phyloP scores from a whole-genome alignment of 2,888 invertebrate species.

The Drosophila phalerata region DNA sequence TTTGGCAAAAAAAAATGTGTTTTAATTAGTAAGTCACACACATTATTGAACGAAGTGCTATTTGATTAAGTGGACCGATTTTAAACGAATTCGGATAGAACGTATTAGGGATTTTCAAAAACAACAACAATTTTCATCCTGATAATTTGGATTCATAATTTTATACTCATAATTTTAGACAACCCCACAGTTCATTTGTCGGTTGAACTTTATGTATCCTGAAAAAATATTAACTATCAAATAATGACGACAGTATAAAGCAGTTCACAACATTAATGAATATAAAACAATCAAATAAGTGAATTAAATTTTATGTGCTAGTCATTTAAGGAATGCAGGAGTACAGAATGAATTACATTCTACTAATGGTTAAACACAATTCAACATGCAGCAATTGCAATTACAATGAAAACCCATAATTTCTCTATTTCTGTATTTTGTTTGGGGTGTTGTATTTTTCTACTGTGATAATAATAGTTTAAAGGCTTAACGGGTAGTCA shows the following conservation, averaged over 20 bases:
- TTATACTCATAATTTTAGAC: too few relatives aligned
- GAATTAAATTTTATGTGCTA: neutral
- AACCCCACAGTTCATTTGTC: too few relatives aligned
- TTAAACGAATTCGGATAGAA: too few relatives aligned
- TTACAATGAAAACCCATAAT: conserved; percentile 24
- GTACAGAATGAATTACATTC: conserved; percentile 1
- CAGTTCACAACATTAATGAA: neutral
- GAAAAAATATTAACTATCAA: too few relatives aligned
- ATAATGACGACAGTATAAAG: neutral
- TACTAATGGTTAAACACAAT: conserved; percentile 10
- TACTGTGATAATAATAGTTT: conserved; percentile 14
- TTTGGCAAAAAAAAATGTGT: too few relatives aligned
- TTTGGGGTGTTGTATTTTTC: neutral
- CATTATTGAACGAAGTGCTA: too few relatives aligned
- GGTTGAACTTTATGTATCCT: too few relatives aligned
- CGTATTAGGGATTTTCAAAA: too few relatives aligned
- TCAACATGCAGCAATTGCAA: conserved; percentile 10
- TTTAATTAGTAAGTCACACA: too few relatives aligned
- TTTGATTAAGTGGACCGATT: too few relatives aligned
- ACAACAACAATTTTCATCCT: too few relatives aligned
- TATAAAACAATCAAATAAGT: neutral
- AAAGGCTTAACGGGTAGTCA: conserved; percentile 23
- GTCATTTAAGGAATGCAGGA: neutral
- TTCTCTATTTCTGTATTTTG: neutral
- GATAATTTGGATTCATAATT: too few relatives aligned